Conservation (phyloP, 2,113 vertebrate species). For the Sisor rabdophorus region DNA sequence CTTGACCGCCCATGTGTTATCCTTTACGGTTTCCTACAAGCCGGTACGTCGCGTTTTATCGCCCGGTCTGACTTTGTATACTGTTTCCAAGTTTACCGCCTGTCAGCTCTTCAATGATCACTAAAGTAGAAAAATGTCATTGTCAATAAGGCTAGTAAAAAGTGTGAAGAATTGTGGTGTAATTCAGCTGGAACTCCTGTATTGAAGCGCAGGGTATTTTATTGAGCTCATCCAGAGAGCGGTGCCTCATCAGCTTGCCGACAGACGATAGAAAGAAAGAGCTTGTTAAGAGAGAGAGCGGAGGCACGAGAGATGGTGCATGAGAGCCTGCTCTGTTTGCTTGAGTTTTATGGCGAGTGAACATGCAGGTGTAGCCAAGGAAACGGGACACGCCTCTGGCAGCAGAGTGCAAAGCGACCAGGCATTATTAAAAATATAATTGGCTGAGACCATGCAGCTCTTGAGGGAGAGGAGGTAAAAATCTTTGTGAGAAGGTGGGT, state of each 20-base stretch:
- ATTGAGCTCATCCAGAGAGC: constrained; percentile 35
- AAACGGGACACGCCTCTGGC: constrained; percentile 15
- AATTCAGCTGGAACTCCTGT: constrained; percentile 38
- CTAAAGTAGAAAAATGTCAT: constrained; percentile 47
- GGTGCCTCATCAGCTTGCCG: background rate
- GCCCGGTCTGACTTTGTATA: background rate
- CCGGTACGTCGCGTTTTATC: constrained; percentile 22
- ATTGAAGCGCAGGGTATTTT: constrained; percentile 31
- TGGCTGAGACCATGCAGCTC: constrained; percentile 2
- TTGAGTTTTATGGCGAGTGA: constrained; percentile 29
- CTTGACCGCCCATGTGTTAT: background rate
- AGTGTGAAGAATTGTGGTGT: constrained; percentile 38
- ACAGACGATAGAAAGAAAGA: constrained; percentile 15
- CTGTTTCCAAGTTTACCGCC: constrained; percentile 27
- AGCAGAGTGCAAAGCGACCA: background rate
- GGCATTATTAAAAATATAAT: constrained; percentile 44
- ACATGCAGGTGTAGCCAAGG: constrained; percentile 31
- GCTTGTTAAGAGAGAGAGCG: constrained; percentile 4
- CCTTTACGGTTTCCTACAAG: constrained; percentile 9
- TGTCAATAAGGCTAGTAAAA: constrained; percentile 22
- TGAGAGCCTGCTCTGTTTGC: constrained; percentile 26
- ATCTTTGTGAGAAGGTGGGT: background rate
- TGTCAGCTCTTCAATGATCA: constrained; percentile 41
- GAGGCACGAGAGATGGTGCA: constrained; percentile 10
- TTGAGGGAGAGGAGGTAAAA: background rate